A percentile compares a stretch with the other conserved stretches of the same genome.
phyloP scores from a whole-genome alignment of 2,113 vertebrate species.

The Cyphomyrus discorhynchus region DNA sequence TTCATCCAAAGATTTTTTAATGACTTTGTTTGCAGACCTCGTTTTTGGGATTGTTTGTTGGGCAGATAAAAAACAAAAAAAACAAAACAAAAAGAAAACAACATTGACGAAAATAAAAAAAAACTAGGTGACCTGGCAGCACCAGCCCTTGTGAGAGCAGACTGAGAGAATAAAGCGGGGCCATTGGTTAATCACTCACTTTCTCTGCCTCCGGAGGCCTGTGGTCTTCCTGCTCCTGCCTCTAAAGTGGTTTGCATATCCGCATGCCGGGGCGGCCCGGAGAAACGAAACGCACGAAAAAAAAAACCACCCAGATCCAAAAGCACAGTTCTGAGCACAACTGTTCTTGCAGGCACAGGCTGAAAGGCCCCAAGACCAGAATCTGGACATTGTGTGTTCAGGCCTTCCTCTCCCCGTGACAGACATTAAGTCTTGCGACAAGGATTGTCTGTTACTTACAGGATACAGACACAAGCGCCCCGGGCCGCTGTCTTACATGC shows the following conservation, averaged over 20 bases:
- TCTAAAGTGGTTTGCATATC: conserved; percentile 31
- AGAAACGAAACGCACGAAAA: conserved; percentile 34
- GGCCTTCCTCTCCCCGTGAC: not conserved
- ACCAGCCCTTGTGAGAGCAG: not conserved
- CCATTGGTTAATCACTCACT: conserved; percentile 17
- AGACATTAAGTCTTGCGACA: conserved; percentile 5
- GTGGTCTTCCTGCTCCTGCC: conserved; percentile 28
- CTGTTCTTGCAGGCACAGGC: not conserved
- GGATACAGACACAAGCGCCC: not conserved
- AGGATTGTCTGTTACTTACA: not conserved
- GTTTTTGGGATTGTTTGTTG: not conserved
- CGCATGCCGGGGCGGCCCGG: conserved; percentile 45
- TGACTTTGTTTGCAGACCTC: not conserved
- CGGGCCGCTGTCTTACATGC: not conserved
- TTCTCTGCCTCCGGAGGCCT: conserved; percentile 29
- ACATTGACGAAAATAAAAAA: not conserved
- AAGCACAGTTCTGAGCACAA: not conserved
- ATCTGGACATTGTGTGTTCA: not conserved
- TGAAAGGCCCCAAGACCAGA: not conserved
- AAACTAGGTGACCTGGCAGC: not conserved
- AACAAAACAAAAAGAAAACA: not conserved
- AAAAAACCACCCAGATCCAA: not conserved
- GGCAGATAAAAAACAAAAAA: not conserved
- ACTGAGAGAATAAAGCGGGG: not conserved
- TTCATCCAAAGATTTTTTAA: not conserved